Percentiles rank a stretch among this genome's conserved stretches.
These are phyloP conservation scores for Callaeas wilsoni DNA, from an alignment of 2,113 vertebrate species.

Conservation along the genomic window DNA sequence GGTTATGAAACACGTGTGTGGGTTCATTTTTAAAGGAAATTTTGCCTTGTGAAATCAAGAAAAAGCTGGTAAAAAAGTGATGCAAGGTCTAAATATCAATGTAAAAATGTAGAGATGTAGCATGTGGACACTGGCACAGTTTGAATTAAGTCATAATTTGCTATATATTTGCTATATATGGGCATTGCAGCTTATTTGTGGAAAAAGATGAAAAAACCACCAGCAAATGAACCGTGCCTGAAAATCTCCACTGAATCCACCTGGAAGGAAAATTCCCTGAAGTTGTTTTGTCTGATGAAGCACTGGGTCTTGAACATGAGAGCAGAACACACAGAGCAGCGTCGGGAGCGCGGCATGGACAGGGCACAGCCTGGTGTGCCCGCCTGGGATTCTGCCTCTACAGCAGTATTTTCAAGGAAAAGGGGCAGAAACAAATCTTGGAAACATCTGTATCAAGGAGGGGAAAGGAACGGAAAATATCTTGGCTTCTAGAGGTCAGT, in stretches of 20 bases:
- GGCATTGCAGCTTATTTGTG: not conserved
- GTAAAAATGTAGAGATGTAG: not conserved
- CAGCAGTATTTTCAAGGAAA: not conserved
- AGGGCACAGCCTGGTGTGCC: not conserved
- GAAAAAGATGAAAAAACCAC: not conserved
- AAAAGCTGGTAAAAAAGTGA: not conserved
- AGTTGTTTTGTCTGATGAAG: not conserved
- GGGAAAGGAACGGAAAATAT: not conserved
- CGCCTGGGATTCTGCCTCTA: not conserved
- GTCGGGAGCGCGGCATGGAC: rapidly evolving
- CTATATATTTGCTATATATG: not conserved
- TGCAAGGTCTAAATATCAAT: not conserved
- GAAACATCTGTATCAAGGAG: not conserved
- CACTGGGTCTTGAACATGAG: rapidly evolving
- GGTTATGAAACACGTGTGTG: not conserved
- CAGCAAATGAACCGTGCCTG: rapidly evolving
- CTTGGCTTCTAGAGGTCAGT: not conserved
- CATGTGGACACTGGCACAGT: not conserved
- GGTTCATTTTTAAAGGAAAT: not conserved
- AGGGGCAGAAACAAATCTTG: not conserved
- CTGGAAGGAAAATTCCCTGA: not conserved
- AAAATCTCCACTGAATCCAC: not conserved
- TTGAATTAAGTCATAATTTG: not conserved
- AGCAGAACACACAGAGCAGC: not conserved
- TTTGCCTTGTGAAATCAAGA: not conserved